phyloP scores from a whole-genome alignment of 2,797 vertebrate genomes.

The Gallinago nigripennis region DNA sequence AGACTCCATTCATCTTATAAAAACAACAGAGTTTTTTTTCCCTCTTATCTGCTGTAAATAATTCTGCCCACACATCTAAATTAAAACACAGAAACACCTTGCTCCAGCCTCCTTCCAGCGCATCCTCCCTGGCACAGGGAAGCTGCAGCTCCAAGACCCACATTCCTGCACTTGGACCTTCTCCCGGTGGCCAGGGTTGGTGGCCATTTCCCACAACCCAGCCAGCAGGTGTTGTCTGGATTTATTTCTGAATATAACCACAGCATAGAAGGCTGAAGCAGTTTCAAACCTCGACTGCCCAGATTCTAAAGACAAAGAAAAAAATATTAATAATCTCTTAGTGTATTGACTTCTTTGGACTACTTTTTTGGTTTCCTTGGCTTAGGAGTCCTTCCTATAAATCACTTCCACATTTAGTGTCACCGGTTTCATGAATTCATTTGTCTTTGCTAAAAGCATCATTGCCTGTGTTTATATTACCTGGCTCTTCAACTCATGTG shows the following conservation, averaged over 20 bases:
- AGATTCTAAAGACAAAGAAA: no score
- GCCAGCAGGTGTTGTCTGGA: background rate
- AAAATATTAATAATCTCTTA: background rate
- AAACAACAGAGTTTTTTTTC: background rate
- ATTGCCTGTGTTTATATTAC: background rate
- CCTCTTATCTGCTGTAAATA: background rate
- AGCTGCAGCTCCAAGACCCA: background rate
- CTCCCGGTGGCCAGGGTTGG: background rate
- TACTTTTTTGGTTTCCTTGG: background rate
- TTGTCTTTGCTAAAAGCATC: constrained; percentile 31
- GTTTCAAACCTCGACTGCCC: background rate
- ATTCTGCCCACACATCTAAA: background rate
- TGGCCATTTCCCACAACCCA: background rate
- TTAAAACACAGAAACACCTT: background rate
- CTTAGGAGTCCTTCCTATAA: background rate
- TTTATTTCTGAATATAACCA: background rate
- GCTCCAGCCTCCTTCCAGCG: background rate
- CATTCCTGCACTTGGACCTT: background rate
- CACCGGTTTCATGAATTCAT: constrained; percentile 34
- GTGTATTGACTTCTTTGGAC: background rate
- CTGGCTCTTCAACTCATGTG: background rate
- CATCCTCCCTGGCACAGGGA: rapidly evolving
- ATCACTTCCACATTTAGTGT: constrained; percentile 25
- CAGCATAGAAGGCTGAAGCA: background rate
- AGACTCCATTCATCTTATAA: background rate